Conservation (phyloP, 2,888 invertebrate genomes). For the Trichopria drosophilae region DNA sequence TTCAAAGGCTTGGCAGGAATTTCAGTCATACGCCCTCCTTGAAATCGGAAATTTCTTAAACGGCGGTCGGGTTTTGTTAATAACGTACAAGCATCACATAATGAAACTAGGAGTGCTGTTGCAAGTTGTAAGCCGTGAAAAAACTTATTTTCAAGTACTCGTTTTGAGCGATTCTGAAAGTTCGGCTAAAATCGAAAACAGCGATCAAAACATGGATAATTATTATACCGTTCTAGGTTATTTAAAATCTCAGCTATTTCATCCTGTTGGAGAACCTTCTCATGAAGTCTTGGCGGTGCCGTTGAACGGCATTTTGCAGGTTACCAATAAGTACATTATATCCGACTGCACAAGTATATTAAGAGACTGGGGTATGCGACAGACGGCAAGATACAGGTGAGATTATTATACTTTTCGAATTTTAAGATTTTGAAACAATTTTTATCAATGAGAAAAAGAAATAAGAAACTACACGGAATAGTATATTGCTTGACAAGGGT, state of each 20-base stretch:
- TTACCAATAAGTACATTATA: conserved; percentile 71
- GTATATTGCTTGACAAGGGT: no score
- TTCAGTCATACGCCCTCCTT: no score
- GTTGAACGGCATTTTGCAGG: conserved; percentile 68
- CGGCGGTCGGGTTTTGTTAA: conserved; percentile 73
- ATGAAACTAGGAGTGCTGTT: conserved; percentile 73
- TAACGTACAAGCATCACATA: conserved; percentile 70
- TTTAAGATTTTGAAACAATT: no score
- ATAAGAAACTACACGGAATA: no score
- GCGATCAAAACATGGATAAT: conserved; percentile 64
- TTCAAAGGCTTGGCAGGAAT: conserved; percentile 57
- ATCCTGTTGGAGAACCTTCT: conserved; percentile 66
- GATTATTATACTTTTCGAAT: no score
- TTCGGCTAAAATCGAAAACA: no score
- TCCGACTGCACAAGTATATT: conserved; percentile 73
- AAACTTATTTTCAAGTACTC: conserved; percentile 67
- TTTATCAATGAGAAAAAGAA: no score
- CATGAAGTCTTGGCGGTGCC: conserved; percentile 72
- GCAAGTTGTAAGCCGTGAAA: conserved; percentile 54
- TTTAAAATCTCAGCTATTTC: conserved; percentile 65
- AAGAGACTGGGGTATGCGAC: conserved; percentile 73
- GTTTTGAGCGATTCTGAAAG: no score
- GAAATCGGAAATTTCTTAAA: conserved; percentile 70
- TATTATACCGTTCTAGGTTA: conserved; percentile 74
- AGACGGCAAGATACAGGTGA: conserved; percentile 71